phyloP scores from a whole-genome alignment of 2,797 vertebrate genomes.

The Trachops cirrhosus region DNA sequence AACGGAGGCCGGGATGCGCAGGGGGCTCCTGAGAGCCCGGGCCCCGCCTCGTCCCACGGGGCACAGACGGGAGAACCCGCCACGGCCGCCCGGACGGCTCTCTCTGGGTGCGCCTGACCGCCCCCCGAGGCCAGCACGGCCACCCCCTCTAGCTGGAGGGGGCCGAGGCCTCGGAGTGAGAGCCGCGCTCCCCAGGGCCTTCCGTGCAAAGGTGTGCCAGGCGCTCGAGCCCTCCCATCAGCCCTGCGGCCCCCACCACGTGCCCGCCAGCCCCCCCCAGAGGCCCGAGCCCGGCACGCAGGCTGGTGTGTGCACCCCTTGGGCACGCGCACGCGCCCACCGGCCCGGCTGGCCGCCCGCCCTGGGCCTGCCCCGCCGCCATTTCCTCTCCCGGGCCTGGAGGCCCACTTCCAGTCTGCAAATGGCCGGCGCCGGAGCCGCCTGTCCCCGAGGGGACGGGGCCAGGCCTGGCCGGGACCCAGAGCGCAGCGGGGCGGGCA shows the following conservation, averaged over 20 bases:
- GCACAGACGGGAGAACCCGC: neutral
- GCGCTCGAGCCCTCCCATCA: rapidly evolving
- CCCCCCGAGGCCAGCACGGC: rapidly evolving
- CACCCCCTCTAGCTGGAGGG: neutral
- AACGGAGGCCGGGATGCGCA: neutral
- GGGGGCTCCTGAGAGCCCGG: neutral
- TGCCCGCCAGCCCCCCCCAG: neutral
- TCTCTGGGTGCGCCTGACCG: rapidly evolving
- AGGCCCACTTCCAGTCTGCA: conserved; percentile 35
- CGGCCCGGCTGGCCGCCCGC: neutral
- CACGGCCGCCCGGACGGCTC: rapidly evolving
- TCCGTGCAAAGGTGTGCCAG: rapidly evolving
- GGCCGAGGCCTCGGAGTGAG: rapidly evolving
- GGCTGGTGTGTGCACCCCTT: neutral
- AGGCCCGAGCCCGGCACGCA: neutral
- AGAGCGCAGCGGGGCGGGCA: neutral
- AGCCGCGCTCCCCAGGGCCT: rapidly evolving
- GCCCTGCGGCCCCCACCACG: too few relatives aligned
- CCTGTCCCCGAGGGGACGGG: neutral
- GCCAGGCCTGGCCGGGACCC: neutral
- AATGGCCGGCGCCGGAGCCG: conserved; percentile 53
- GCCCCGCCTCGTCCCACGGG: neutral
- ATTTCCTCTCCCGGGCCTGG: conserved; percentile 58
- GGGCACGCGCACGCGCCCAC: neutral
- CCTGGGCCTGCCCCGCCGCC: conserved; percentile 33